A percentile compares a stretch with the other conserved stretches of the same genome.
These are phyloP conservation scores for Jordanella pulchra DNA, from an alignment of 2,797 vertebrate genomes.

Conservation along the genomic window DNA sequence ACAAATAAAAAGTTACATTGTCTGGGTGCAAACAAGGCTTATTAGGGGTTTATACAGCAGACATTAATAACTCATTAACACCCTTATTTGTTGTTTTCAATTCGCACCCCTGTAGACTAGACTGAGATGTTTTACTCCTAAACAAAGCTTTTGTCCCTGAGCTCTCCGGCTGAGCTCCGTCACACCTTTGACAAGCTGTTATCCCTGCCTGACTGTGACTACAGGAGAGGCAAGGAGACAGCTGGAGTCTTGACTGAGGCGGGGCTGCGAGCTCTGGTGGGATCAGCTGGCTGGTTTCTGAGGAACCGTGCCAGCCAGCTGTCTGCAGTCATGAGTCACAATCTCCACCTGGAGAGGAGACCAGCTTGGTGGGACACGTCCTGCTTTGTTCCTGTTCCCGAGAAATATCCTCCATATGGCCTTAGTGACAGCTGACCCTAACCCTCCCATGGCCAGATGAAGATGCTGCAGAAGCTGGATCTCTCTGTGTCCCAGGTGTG, in stretches of 20 bases:
- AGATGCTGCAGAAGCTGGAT: not conserved
- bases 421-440: not conserved
- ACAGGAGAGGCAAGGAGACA: constrained; percentile 3
- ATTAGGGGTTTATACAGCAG: constrained; percentile 4
- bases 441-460: not conserved
- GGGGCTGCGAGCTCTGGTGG: not conserved
- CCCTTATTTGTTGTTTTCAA: not conserved
- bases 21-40: not conserved
- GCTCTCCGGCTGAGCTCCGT: not conserved
- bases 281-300: constrained; percentile 13
- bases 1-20: not conserved
- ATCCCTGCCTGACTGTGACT: not conserved
- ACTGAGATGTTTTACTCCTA: not conserved
- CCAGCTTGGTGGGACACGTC: not conserved
- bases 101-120: not conserved
- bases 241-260: constrained; percentile 2
- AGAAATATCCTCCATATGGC: constrained; percentile 8
- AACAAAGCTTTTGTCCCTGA: not conserved
- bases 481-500: no score
- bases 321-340: constrained; percentile 6
- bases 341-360: not conserved
- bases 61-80: constrained; percentile 45
- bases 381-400: constrained; percentile 1
- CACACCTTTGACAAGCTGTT: not conserved
- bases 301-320: constrained; percentile 6